Percentiles rank a stretch among this genome's conserved stretches.
Conservation (phyloP, 1,140 invertebrate species). For the Pachypeltis micranthus region DNA sequence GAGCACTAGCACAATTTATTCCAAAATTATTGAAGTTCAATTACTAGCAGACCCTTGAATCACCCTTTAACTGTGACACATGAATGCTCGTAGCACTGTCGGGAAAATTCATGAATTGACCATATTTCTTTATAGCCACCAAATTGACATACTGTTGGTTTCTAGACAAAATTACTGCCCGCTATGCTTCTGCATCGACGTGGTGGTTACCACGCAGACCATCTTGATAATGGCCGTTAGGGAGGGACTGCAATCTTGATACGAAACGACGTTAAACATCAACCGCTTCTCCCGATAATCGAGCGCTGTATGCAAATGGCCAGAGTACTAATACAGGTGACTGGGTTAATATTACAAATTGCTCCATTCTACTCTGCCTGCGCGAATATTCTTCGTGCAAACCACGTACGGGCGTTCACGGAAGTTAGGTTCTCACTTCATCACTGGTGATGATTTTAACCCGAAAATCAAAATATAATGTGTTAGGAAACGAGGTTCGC, state of each 20-base stretch:
- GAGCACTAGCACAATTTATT: background rate
- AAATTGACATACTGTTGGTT: background rate
- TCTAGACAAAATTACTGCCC: background rate
- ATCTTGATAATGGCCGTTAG: background rate
- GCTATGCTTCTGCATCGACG: background rate
- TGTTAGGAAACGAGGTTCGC: background rate
- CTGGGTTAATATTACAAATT: background rate
- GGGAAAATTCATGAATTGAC: background rate
- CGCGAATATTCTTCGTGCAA: background rate
- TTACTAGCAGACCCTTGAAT: background rate
- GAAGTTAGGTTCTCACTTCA: background rate
- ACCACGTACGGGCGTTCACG: background rate
- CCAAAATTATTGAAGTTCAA: background rate
- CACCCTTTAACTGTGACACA: background rate
- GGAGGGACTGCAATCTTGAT: background rate
- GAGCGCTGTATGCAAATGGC: background rate
- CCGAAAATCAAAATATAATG: background rate
- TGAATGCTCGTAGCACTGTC: background rate
- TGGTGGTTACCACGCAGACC: background rate
- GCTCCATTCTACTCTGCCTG: constrained; percentile 1
- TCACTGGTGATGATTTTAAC: background rate
- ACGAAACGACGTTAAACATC: background rate
- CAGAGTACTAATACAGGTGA: background rate
- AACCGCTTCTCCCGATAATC: background rate
- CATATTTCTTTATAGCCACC: background rate